Base-by-base conservation (phyloP, 2,797 vertebrate genomes). In the Setipinna tenuifilis region DNA sequence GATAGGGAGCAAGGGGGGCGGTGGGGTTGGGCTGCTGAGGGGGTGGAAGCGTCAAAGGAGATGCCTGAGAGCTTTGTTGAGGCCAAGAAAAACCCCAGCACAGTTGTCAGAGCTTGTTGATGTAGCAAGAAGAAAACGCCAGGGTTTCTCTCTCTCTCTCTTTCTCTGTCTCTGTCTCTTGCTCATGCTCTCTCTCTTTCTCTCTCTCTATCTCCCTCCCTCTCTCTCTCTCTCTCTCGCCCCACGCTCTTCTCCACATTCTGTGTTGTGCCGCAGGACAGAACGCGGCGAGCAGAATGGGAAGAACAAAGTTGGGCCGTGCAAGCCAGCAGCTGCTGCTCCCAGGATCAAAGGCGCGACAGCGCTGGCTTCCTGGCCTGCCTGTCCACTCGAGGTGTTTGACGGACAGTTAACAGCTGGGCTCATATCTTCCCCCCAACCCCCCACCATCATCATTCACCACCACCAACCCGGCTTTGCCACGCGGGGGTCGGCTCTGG, bases 91-190 rank as follows among this genome's bases (percentile, higher is more conserved):
- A 97, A 96, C 94, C 95, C 96, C 95, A 94, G 96, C 95, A 96
- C 96, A 95, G 96, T 97, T 99, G 98, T 99, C 97, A 97, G 97
- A 98, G 97, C 97, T 97, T 98, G 98, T 98, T 98, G 97, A 97
- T 97, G 97, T 97, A 98, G 96, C 94, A 94, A 93, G 92, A 95
- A 25, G 96, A 96, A 96, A 96, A 94, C 86, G 91, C 95, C 94
- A 94, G 93, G 86, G 94, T 94, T 94, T 94, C 93, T 87, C 62
- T 84, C 19, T 28, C 44, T 89, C 78, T 25, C 71, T 85, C 31
- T 11, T n/a, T 78, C 84, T 41, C 68, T 83, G 83, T 82, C 85
- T 90, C 90, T 89, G 85, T 87, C 46, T 2, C 78, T 82, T 89
- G 83, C 28, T 82, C 86, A 44, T 46, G 31, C 87, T 65, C 83